phyloP scores from a whole-genome alignment of 2,888 invertebrate genomes.

The Phaedon cochleariae region DNA sequence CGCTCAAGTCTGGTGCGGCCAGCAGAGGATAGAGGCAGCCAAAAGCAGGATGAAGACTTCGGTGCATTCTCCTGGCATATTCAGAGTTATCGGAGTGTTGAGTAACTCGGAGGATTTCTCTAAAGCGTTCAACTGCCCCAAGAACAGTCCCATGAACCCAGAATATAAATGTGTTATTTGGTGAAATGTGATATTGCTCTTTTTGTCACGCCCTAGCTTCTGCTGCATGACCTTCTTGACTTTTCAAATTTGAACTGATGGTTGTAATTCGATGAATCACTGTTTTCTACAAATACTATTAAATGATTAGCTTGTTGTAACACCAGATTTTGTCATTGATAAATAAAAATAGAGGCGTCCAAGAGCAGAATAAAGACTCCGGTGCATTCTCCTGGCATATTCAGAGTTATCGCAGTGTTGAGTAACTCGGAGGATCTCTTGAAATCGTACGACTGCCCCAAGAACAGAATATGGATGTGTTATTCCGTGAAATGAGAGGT shows the following conservation, averaged over 20 bases:
- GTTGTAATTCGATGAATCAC: too few species aligned
- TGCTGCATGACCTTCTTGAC: too few species aligned
- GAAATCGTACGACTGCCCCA: slow-evolving; percentile 74
- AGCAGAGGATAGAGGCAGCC: slow-evolving; percentile 82
- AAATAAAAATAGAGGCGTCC: slow-evolving; percentile 84
- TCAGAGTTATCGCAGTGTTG: slow-evolving; percentile 57
- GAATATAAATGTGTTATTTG: slow-evolving; percentile 79
- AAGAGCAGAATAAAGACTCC: slow-evolving; percentile 83
- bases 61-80: slow-evolving; percentile 84
- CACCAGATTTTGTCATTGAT: too few species aligned
- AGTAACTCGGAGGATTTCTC: slow-evolving; percentile 83
- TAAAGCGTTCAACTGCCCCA: slow-evolving; percentile 74
- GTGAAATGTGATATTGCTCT: slow-evolving; percentile 61
- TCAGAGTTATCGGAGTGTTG: slow-evolving; percentile 57
- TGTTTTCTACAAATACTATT: too few species aligned
- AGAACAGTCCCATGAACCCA: slow-evolving; percentile 83
- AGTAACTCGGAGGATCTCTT: slow-evolving; percentile 83
- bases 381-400: slow-evolving; percentile 84
- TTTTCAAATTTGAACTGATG: too few species aligned
- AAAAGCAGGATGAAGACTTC: slow-evolving; percentile 83
- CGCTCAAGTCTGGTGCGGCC: slow-evolving; percentile 85
- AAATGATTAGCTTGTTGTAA: too few species aligned
- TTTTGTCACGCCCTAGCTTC: too few species aligned
- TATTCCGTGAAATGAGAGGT: slow-evolving; percentile 69
- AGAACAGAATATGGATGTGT: slow-evolving; percentile 76